Evolutionary conservation across 2,113 vertebrate genomes (phyloP).

Genomic region (Seriola rivoliana): DNA sequence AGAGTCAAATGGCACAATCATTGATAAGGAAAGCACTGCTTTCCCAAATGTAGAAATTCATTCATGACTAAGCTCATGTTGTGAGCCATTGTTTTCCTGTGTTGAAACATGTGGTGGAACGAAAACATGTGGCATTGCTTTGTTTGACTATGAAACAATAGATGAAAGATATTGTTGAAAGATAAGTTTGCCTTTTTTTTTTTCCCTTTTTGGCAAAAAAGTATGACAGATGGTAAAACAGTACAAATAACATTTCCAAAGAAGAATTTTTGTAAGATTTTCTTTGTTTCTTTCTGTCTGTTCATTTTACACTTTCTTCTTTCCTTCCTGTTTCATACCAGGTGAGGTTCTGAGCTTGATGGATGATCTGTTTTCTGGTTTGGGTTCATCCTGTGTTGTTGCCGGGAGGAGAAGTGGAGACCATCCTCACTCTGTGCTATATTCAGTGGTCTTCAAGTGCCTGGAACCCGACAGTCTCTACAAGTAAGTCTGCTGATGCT

Average conservation of each 20-base stretch:
- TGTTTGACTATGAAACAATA: conserved; percentile 43
- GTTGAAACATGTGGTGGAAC: conserved; percentile 36
- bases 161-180: conserved; percentile 46
- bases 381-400: conserved; percentile 95
- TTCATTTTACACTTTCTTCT: conserved; percentile 20
- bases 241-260: conserved; percentile 29
- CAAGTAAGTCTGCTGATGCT: conserved; percentile 88
- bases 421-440: conserved; percentile 89
- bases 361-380: conserved; percentile 95
- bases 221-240: conserved; percentile 7
- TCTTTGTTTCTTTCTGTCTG: not conserved
- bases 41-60: conserved; percentile 49
- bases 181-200: conserved; percentile 20
- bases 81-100: conserved; percentile 29
- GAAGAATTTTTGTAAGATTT: not conserved
- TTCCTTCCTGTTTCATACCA: conserved; percentile 66
- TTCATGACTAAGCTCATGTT: conserved; percentile 45
- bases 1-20: conserved; percentile 45
- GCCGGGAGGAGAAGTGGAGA: conserved; percentile 91
- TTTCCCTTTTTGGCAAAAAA: conserved; percentile 9
- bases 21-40: conserved; percentile 40
- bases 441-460: conserved; percentile 98
- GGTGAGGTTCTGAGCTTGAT: conserved; percentile 97
- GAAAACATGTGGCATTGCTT: conserved; percentile 48
- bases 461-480: conserved; percentile 98